A percentile compares a stretch with the other conserved stretches of the same genome.
phyloP scores from a whole-genome alignment of 2,888 invertebrate species.

The Reticulitermes lucifugus region DNA sequence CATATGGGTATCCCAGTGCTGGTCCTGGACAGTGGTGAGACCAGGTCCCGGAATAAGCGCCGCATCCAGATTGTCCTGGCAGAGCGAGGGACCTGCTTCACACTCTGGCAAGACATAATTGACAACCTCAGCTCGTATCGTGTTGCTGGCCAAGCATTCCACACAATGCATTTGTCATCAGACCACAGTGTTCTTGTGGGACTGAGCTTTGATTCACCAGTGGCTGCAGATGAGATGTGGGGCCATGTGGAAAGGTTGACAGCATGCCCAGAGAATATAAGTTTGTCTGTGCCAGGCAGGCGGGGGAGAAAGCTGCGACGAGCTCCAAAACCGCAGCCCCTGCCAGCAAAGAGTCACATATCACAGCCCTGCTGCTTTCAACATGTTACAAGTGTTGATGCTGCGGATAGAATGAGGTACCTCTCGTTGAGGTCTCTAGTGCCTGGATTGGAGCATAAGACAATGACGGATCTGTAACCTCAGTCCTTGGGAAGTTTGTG shows the following conservation, averaged over 20 bases:
- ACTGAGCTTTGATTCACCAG: conserved; percentile 81
- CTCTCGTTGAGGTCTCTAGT: conserved; percentile 77
- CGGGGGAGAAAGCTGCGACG: conserved; percentile 69
- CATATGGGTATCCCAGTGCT: conserved; percentile 85
- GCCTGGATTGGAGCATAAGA: conserved; percentile 25
- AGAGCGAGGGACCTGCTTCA: conserved; percentile 84
- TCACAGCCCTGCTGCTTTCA: conserved; percentile 88
- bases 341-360: conserved; percentile 84
- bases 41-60: conserved; percentile 74
- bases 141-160: conserved; percentile 78
- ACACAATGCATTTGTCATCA: conserved; percentile 82
- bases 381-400: conserved; percentile 82
- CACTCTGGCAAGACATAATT: conserved; percentile 83
- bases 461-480: conserved; percentile 20
- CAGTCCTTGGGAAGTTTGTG: no score
- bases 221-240: conserved; percentile 79
- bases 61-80: conserved; percentile 78
- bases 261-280: conserved; percentile 82
- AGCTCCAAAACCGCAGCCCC: conserved; percentile 68
- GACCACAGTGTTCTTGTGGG: conserved; percentile 83
- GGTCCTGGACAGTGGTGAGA: conserved; percentile 81
- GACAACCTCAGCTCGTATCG: conserved; percentile 81
- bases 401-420: conserved; percentile 73
- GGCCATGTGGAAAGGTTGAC: conserved; percentile 76
- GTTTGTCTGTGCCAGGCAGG: conserved; percentile 74